These are phyloP conservation scores for Nannospalax galili DNA, from an alignment of 2,113 vertebrate genomes.

Conservation along the genomic window DNA sequence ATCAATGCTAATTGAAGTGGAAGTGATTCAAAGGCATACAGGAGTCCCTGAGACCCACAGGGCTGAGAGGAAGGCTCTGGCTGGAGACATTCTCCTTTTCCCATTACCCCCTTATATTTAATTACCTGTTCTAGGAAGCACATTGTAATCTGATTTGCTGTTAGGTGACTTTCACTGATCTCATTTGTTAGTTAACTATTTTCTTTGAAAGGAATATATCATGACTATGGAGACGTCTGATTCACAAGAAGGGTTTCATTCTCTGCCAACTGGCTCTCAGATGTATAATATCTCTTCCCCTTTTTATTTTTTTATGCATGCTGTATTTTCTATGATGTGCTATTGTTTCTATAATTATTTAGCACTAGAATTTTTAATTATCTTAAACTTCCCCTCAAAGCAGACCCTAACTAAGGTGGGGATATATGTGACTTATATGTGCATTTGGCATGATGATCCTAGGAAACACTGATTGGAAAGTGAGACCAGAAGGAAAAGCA, in stretches of 20 bases:
- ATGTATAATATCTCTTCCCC: neutral
- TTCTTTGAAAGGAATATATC: conserved; percentile 40
- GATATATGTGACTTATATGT: neutral
- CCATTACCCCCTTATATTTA: conserved; percentile 70
- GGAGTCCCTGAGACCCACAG: conserved; percentile 69
- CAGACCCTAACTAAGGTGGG: neutral
- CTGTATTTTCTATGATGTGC: neutral
- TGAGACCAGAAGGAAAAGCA: neutral
- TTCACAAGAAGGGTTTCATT: neutral
- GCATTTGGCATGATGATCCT: neutral
- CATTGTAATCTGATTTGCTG: conserved; percentile 60
- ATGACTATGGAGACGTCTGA: neutral
- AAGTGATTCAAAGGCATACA: conserved; percentile 68
- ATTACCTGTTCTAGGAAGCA: conserved; percentile 49
- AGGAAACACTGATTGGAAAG: neutral
- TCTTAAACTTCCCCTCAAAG: neutral
- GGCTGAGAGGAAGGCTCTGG: neutral
- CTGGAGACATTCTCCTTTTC: conserved; percentile 47
- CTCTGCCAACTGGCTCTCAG: neutral
- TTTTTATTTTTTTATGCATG: neutral
- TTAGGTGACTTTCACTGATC: conserved; percentile 45
- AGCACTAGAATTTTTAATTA: neutral
- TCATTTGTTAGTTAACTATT: conserved; percentile 19
- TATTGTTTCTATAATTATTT: neutral
- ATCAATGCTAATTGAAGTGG: conserved; percentile 75